phyloP scores from a whole-genome alignment of 2,888 invertebrate species.

The Gymnosoma rotundatum region DNA sequence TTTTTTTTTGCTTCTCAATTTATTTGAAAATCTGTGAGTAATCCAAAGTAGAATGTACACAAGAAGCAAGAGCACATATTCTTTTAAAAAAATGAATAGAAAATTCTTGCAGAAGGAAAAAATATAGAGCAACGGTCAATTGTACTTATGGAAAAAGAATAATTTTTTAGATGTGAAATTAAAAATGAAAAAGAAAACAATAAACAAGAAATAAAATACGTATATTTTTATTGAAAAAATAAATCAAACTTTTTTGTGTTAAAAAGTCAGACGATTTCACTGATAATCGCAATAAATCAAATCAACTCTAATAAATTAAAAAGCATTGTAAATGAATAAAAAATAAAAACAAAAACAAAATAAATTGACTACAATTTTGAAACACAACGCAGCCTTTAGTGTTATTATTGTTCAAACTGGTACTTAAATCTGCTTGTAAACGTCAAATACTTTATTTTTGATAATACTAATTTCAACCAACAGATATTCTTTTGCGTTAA shows the following conservation, averaged over 20 bases:
- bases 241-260: conserved; percentile 30
- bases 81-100: too few species aligned
- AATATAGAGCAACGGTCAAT: conserved; percentile 31
- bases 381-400: too few species aligned
- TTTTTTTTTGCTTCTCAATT: too few species aligned
- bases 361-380: too few species aligned
- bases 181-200: background rate
- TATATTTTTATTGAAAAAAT: conserved; percentile 17
- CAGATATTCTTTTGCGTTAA: too few species aligned
- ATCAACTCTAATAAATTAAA: conserved; percentile 23
- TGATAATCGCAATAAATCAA: conserved; percentile 27
- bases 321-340: conserved; percentile 14
- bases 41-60: too few species aligned
- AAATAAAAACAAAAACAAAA: background rate
- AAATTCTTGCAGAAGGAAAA: conserved; percentile 22
- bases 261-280: conserved; percentile 11
- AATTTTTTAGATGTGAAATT: conserved; percentile 33
- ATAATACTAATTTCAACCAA: too few species aligned
- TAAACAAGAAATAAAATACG: conserved; percentile 3
- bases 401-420: too few species aligned
- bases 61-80: too few species aligned
- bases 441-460: too few species aligned
- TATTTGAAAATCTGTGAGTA: too few species aligned
- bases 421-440: too few species aligned
- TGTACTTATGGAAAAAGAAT: conserved; percentile 15